phyloP scores from a whole-genome alignment of 2,797 vertebrate genomes.

The Falco berigora region DNA sequence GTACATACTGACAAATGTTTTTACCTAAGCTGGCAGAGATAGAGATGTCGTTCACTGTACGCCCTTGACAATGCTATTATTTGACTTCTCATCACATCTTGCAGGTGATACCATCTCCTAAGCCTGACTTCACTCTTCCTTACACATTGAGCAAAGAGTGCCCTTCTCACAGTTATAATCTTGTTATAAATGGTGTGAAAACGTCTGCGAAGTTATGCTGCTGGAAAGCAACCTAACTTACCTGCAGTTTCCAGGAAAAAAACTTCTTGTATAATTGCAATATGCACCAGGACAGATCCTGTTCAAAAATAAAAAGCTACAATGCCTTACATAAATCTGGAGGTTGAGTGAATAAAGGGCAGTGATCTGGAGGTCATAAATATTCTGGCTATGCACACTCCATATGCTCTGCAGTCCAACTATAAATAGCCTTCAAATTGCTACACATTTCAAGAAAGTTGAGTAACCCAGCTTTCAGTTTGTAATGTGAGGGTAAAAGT shows the following conservation, averaged over 20 bases:
- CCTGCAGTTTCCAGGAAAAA: background rate
- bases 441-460: constrained; percentile 43
- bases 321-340: constrained; percentile 31
- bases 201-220: background rate
- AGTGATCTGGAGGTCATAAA: constrained; percentile 34
- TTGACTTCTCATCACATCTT: background rate
- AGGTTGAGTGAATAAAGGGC: constrained; percentile 46
- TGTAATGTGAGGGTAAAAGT: constrained; percentile 41
- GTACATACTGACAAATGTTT: background rate
- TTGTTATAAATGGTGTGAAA: background rate
- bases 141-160: background rate
- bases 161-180: background rate
- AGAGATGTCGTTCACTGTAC: background rate
- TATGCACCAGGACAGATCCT: background rate
- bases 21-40: background rate
- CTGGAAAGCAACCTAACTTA: constrained; percentile 1
- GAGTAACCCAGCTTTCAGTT: constrained; percentile 49
- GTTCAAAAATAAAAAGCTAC: constrained; percentile 52
- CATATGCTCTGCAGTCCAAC: constrained; percentile 38
- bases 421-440: constrained; percentile 57
- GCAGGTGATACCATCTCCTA: background rate
- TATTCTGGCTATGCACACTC: constrained; percentile 12
- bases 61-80: background rate
- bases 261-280: background rate
- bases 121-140: background rate